Base-by-base conservation (phyloP, 2,888 invertebrate species). In the Lydus trimaculatus region DNA sequence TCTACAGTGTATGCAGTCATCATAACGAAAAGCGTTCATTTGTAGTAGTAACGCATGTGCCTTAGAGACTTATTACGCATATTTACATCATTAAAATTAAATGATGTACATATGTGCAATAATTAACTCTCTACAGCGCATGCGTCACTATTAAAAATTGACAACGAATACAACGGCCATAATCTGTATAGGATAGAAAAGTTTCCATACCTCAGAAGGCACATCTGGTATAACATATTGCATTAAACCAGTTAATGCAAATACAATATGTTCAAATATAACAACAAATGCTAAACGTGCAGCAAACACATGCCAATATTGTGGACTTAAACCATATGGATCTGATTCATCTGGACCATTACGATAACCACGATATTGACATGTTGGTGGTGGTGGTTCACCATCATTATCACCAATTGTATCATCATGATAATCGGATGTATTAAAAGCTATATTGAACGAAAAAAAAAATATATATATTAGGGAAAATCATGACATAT, bases 251-350 rank as follows among this genome's bases (percentile, higher is more conserved):
- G 95, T 96, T 5, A 96, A 86, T 0, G 96, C 94, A 82, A 97
- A 96, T 0, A 96, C 95, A 6, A 94, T 88, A 82, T 95, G 94
- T 94, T 97, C 96, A 87, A 98, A 98, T 13, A 97, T 90, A 0
- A 98, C 95, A 13, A 99, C 94, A 82, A 99, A 99, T 0, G 96
- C 95, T 62, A 99, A 87, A 78, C 97, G 89, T 0, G 96, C 96
- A 0, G 97, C 97, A 81, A 98, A 91, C 9, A 98, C 92, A 80
- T 97, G 96, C 98, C 98, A 99, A 85, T 97, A 97, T 79, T 95
- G 94, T 0, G 94, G 92, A 58, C 95, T 96, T 2, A 95, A 87
- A 0, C 92, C 92, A 81, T 96, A 96, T 0, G 92, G 91, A 60
- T 91, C 88, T 25, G 86, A 85, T 1, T 86, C 81, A 64, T 89